These are phyloP conservation scores for Dipodomys merriami DNA, from an alignment of 2,113 vertebrate genomes.

Conservation along the genomic window DNA sequence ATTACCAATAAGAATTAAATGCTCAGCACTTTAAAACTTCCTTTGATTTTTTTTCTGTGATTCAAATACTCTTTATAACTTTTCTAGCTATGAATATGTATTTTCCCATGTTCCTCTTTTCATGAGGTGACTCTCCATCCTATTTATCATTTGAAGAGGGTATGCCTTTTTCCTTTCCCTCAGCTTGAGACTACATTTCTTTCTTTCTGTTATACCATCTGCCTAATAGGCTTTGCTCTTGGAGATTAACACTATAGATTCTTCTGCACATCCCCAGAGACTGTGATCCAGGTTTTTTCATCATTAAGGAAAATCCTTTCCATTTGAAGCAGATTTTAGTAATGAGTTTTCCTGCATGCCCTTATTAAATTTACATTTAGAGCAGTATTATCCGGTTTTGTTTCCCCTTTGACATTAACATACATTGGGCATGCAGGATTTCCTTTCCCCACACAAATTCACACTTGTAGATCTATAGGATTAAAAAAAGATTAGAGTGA, in stretches of 20 bases:
- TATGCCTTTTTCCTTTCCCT: conserved; percentile 75
- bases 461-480: conserved; percentile 49
- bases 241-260: conserved; percentile 71
- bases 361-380: conserved; percentile 63
- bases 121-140: conserved; percentile 72
- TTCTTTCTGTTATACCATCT: conserved; percentile 81
- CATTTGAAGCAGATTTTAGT: conserved; percentile 80
- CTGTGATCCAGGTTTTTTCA: conserved; percentile 72
- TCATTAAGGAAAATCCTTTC: conserved; percentile 76
- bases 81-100: conserved; percentile 70
- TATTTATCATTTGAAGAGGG: conserved; percentile 82
- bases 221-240: conserved; percentile 83
- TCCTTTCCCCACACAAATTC: conserved; percentile 2
- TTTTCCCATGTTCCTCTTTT: conserved; percentile 70
- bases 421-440: neutral
- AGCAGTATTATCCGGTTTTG: conserved; percentile 38
- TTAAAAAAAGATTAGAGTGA: conserved; percentile 40
- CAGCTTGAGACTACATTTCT: conserved; percentile 76
- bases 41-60: conserved; percentile 37
- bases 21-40: neutral
- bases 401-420: conserved; percentile 52
- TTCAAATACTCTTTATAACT: conserved; percentile 51
- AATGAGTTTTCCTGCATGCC: conserved; percentile 76
- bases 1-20: neutral
- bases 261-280: conserved; percentile 75